Evolutionary conservation across 2,888 invertebrate species (phyloP).

Genomic region (Eristalis intricaria): DNA sequence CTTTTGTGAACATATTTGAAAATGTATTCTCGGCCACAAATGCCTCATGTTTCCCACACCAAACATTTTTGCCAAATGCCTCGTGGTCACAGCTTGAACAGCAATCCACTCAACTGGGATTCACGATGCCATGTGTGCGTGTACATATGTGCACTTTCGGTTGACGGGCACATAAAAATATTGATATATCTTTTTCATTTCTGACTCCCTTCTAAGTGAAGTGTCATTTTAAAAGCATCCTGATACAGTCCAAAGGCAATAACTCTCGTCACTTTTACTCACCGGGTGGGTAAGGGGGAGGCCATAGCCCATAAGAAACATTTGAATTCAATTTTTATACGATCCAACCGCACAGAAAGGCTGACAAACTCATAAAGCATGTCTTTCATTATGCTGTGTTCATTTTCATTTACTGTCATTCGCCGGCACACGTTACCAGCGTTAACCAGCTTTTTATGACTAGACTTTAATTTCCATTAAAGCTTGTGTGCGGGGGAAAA

Average conservation of each 20-base stretch:
- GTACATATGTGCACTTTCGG: not conserved
- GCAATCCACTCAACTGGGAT: not conserved
- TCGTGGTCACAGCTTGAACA: not conserved
- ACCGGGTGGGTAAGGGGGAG: not conserved
- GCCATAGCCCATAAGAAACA: not conserved
- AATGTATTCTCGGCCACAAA: too few species aligned
- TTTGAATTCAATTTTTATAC: not conserved
- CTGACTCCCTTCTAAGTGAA: not conserved
- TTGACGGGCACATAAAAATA: not conserved
- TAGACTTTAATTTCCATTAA: slow-evolving; percentile 35
- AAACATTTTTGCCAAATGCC: not conserved
- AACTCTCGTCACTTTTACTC: not conserved
- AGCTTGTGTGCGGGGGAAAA: slow-evolving; percentile 7
- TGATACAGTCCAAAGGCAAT: not conserved
- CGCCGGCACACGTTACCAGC: slow-evolving; percentile 6
- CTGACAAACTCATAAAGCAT: not conserved
- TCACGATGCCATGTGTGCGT: not conserved
- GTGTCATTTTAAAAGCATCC: not conserved
- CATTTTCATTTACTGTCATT: not conserved
- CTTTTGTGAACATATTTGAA: too few species aligned
- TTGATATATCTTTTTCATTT: not conserved
- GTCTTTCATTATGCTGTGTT: not conserved
- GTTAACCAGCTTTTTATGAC: slow-evolving; percentile 13
- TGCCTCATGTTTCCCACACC: too few species aligned
- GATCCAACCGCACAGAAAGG: not conserved